phyloP scores from a whole-genome alignment of 2,888 invertebrate species.

The Drosophila limbata region DNA sequence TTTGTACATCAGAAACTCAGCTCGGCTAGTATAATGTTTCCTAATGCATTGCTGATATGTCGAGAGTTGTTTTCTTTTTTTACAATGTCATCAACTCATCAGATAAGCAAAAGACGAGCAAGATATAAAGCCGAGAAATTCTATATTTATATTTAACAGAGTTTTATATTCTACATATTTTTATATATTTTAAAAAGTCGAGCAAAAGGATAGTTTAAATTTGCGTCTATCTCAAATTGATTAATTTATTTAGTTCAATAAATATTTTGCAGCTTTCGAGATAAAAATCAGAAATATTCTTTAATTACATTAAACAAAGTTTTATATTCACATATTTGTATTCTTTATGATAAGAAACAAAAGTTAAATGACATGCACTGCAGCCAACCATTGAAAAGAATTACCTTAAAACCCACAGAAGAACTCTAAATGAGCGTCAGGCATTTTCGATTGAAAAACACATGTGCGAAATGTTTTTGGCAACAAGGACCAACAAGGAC shows the following conservation, averaged over 20 bases:
- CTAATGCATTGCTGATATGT: conserved; percentile 15
- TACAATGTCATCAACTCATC: conserved; percentile 4
- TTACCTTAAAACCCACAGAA: conserved; percentile 53
- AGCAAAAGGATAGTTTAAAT: too few relatives aligned
- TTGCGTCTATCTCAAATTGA: too few relatives aligned
- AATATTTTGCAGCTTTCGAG: too few relatives aligned
- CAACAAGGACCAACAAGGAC: conserved; percentile 25
- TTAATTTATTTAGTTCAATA: too few relatives aligned
- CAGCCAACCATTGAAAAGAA: conserved; percentile 76
- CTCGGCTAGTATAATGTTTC: conserved; percentile 5
- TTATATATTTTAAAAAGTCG: too few relatives aligned
- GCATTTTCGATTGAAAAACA: conserved; percentile 43
- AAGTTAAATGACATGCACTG: conserved; percentile 61
- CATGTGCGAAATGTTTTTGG: conserved; percentile 63
- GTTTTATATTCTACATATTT: too few relatives aligned
- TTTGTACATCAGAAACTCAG: conserved; percentile 26
- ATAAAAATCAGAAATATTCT: too few relatives aligned
- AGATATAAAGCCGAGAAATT: background rate
- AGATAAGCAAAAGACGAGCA: background rate
- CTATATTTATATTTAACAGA: too few relatives aligned
- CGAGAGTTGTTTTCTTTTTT: background rate
- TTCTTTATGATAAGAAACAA: background rate
- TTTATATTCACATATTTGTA: background rate
- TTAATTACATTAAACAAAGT: too few relatives aligned
- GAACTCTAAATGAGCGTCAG: conserved; percentile 39